These are phyloP conservation scores for Melierax canorus DNA, from an alignment of 2,113 vertebrate species.

Conservation along the genomic window DNA sequence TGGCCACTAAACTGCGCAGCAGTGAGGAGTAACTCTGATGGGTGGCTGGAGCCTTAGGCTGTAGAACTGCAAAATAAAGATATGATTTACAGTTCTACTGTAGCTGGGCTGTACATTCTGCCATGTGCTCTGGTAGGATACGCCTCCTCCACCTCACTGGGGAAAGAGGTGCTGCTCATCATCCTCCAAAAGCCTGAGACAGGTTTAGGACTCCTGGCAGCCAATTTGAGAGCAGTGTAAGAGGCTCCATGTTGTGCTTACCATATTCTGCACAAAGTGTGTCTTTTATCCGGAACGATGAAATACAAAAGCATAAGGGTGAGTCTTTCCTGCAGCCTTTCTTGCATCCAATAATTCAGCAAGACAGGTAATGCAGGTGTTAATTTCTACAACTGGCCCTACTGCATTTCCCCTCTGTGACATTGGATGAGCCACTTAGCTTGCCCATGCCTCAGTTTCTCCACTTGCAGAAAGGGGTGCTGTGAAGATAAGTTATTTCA, in stretches of 20 bases:
- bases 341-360: background rate
- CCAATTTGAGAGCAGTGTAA: background rate
- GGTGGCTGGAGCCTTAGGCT: background rate
- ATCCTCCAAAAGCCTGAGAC: background rate
- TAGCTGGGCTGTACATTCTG: background rate
- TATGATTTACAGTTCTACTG: background rate
- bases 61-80: background rate
- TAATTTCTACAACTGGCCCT: background rate
- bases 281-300: background rate
- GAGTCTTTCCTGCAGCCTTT: background rate
- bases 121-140: background rate
- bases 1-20: background rate
- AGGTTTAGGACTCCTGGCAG: background rate
- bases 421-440: rapidly evolving
- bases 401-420: background rate
- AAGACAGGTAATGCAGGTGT: background rate
- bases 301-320: background rate
- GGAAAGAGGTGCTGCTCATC: background rate
- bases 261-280: rapidly evolving
- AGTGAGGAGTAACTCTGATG: background rate
- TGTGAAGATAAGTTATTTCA: background rate
- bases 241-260: background rate
- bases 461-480: background rate
- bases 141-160: rapidly evolving
- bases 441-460: background rate